phyloP scores from a whole-genome alignment of 2,888 invertebrate species.

The Euzophera pinguis region DNA sequence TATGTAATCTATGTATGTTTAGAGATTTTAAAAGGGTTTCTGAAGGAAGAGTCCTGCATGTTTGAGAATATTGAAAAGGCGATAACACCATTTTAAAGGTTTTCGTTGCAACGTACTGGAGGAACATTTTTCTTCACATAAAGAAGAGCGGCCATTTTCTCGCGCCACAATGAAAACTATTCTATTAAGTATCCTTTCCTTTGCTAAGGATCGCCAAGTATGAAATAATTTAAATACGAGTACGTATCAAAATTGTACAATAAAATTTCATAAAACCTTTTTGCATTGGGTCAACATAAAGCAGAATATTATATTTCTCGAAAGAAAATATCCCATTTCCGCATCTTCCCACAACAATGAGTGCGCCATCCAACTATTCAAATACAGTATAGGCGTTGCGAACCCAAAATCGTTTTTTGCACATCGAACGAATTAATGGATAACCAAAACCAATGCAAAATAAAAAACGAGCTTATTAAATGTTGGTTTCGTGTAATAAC shows the following conservation, averaged over 20 bases:
- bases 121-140: too few species aligned
- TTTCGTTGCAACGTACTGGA: too few species aligned
- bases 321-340: slow-evolving; percentile 81
- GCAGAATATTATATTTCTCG: slow-evolving; percentile 76
- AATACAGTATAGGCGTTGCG: slow-evolving; percentile 64
- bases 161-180: too few species aligned
- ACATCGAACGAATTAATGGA: slow-evolving; percentile 73
- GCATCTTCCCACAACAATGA: slow-evolving; percentile 78
- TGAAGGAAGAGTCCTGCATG: too few species aligned
- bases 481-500: slow-evolving; percentile 79
- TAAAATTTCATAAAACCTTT: slow-evolving; percentile 53
- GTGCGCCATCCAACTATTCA: slow-evolving; percentile 73
- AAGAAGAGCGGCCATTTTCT: too few species aligned
- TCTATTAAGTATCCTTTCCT: too few species aligned
- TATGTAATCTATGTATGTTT: too few species aligned
- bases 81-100: too few species aligned
- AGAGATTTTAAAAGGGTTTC: too few species aligned
- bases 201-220: too few species aligned
- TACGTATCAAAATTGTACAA: slow-evolving; percentile 39
- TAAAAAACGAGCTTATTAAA: slow-evolving; percentile 78
- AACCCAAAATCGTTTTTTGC: slow-evolving; percentile 64
- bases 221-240: too few species aligned
- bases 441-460: slow-evolving; percentile 73
- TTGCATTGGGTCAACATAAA: slow-evolving; percentile 70
- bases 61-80: too few species aligned